phyloP scores from a whole-genome alignment of 2,888 invertebrate species.

The Dromius quadrimaculatus region DNA sequence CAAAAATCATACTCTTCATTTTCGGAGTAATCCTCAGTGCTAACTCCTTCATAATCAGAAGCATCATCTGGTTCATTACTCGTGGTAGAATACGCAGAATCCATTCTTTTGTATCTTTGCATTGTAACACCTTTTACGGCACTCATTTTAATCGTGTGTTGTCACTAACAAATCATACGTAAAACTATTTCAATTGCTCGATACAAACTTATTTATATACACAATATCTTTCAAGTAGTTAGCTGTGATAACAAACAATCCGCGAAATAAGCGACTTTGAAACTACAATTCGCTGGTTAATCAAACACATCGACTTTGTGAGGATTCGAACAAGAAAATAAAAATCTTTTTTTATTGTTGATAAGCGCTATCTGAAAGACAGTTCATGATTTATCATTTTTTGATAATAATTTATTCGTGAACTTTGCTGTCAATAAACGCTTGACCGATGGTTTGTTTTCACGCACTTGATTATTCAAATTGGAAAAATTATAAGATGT shows the following conservation, averaged over 20 bases:
- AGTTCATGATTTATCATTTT: slow-evolving; percentile 4
- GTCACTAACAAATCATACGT: neutral
- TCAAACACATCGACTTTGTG: no score
- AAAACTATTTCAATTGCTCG: slow-evolving; percentile 7
- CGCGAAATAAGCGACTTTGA: no score
- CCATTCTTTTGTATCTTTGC: slow-evolving; percentile 8
- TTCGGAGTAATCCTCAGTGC: neutral
- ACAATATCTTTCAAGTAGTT: slow-evolving; percentile 22
- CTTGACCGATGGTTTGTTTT: no score
- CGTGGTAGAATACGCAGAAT: slow-evolving; percentile 32
- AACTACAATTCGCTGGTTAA: no score
- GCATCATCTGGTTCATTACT: neutral
- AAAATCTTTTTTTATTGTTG: neutral
- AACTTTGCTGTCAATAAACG: no score
- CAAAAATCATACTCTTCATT: slow-evolving; percentile 16
- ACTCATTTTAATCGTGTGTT: slow-evolving; percentile 11
- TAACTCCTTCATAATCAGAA: neutral
- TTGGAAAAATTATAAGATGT: no score
- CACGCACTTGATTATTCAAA: no score
- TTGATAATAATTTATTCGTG: no score
- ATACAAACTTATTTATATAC: slow-evolving; percentile 4
- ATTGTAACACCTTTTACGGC: neutral
- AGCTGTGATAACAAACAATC: slow-evolving; percentile 14
- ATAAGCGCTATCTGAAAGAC: slow-evolving; percentile 4
- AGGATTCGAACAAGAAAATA: neutral